phyloP scores from a whole-genome alignment of 2,797 vertebrate species.

The Poecilia picta region DNA sequence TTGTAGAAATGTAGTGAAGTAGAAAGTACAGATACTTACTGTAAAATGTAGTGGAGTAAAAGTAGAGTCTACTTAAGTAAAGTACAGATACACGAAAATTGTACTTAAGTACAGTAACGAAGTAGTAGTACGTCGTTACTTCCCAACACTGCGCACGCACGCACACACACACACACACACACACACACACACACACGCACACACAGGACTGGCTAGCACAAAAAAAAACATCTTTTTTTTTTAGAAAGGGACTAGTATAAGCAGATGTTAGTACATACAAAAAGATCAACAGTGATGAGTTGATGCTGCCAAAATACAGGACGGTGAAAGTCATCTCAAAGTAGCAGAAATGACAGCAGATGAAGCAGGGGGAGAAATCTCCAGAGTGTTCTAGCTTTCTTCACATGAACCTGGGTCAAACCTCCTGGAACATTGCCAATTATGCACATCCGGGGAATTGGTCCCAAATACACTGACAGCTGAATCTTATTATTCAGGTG shows the following conservation, averaged over 20 bases:
- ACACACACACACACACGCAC: too few relatives aligned
- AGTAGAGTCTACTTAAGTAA: too few relatives aligned
- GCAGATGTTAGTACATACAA: neutral
- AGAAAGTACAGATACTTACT: too few relatives aligned
- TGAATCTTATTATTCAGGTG: slow-evolving; percentile 11
- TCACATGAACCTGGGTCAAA: neutral
- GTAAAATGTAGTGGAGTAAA: too few relatives aligned
- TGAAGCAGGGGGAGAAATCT: neutral
- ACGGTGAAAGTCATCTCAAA: neutral
- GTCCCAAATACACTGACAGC: neutral
- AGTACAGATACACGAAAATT: too few relatives aligned
- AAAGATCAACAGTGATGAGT: neutral
- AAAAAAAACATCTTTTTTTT: neutral
- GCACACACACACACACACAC: too few relatives aligned
- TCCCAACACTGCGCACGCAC: too few relatives aligned
- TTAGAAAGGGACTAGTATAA: neutral
- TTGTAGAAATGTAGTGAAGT: too few relatives aligned
- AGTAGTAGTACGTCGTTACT: too few relatives aligned
- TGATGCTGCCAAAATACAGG: neutral
- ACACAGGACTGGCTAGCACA: neutral
- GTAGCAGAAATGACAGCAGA: neutral
- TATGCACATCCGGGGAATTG: slow-evolving; percentile 2
- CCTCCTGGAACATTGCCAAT: slow-evolving; percentile 6
- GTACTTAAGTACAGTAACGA: too few relatives aligned
- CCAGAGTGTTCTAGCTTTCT: neutral